Percentiles rank a stretch among this genome's conserved stretches.
Conservation (phyloP, 1,140 invertebrate species). For the Drosophila jambulina region DNA sequence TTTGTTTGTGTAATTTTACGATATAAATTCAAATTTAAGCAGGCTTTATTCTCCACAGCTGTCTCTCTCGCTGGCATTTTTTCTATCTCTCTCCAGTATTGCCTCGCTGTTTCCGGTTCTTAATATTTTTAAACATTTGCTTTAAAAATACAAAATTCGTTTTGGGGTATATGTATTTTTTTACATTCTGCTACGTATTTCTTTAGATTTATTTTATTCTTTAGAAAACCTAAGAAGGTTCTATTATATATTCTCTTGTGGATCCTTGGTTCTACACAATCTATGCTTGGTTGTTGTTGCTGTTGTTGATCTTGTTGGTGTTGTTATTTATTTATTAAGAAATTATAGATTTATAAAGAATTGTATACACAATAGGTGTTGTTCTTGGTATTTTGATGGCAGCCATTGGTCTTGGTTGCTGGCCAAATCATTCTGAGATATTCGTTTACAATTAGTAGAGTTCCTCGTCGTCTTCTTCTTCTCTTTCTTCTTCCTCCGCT, state of each 20-base stretch:
- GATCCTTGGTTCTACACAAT: conserved; percentile 44
- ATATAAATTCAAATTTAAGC: conserved; percentile 68
- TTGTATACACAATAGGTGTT: conserved; percentile 80
- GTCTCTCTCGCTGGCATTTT: conserved; percentile 31
- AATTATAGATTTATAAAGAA: conserved; percentile 71
- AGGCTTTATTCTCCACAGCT: conserved; percentile 66
- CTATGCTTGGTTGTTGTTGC: conserved; percentile 61
- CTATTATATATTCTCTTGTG: not conserved
- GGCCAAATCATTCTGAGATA: conserved; percentile 70
- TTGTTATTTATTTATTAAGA: conserved; percentile 84
- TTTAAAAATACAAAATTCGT: conserved; percentile 78
- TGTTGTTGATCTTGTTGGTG: conserved; percentile 72
- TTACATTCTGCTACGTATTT: conserved; percentile 42
- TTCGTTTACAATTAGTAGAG: conserved; percentile 73
- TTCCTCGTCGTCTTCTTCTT: conserved; percentile 49
- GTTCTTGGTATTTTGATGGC: conserved; percentile 67
- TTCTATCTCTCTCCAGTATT: conserved; percentile 28
- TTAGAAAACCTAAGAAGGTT: conserved; percentile 34
- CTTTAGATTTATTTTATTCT: conserved; percentile 50
- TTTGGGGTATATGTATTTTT: conserved; percentile 4
- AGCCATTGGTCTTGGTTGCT: conserved; percentile 28
- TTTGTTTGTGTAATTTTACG: conserved; percentile 58
- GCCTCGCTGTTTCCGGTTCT: conserved; percentile 44
- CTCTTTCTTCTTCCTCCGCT: conserved; percentile 19
- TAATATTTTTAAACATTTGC: conserved; percentile 77